These are phyloP conservation scores for Pollachius pollachius DNA, from an alignment of 2,113 vertebrate species.

Conservation along the genomic window DNA sequence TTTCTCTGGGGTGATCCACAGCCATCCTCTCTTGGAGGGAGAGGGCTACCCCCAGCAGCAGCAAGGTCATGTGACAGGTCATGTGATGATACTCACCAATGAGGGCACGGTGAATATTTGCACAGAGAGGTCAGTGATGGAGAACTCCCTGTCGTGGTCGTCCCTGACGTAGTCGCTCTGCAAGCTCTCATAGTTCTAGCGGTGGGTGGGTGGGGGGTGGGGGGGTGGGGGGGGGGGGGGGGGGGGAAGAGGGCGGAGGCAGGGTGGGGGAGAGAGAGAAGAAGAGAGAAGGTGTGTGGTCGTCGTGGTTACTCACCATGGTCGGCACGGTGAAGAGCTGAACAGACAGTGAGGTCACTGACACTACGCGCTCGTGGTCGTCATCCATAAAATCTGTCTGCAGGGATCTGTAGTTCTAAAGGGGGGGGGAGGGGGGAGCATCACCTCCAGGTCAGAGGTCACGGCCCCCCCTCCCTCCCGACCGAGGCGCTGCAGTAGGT, in stretches of 20 bases:
- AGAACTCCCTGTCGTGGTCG: constrained; percentile 96
- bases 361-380: constrained; percentile 97
- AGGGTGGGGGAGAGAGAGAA: constrained; percentile 69
- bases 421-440: constrained; percentile 79
- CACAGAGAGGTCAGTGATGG: constrained; percentile 95
- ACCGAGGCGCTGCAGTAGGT: background rate
- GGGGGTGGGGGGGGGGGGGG: constrained; percentile 68
- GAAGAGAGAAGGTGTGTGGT: constrained; percentile 41
- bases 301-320: constrained; percentile 89
- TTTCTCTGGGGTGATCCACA: no score
- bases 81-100: constrained; percentile 86
- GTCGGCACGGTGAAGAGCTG: constrained; percentile 99
- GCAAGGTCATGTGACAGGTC: no score
- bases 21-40: no score
- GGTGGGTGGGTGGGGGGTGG: constrained; percentile 79
- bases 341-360: constrained; percentile 96
- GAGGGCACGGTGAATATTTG: constrained; percentile 98
- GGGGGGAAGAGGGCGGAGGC: constrained; percentile 75
- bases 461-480: background rate
- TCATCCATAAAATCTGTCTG: constrained; percentile 99
- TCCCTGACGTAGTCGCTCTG: constrained; percentile 97
- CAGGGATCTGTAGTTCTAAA: constrained; percentile 95
- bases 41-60: no score
- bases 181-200: constrained; percentile 94
- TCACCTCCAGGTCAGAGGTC: constrained; percentile 82